These are phyloP conservation scores for Scaptomyza tumidula DNA, from an alignment of 2,888 invertebrate species.

Conservation along the genomic window DNA sequence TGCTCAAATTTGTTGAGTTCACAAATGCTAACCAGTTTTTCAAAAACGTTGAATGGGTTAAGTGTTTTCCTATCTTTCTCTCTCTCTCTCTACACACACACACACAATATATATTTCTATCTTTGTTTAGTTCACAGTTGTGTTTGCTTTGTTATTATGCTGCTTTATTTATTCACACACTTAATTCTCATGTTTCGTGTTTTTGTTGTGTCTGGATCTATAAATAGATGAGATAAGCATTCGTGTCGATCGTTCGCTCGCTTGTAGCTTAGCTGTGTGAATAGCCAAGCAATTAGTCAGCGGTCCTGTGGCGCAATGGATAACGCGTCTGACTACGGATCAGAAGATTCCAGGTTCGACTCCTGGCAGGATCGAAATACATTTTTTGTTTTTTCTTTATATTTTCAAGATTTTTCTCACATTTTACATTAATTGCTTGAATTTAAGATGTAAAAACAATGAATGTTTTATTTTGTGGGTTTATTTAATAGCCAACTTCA, in stretches of 20 bases:
- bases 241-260: conserved; percentile 27
- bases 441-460: too few relatives aligned
- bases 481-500: neutral
- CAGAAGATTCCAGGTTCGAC: conserved; percentile 85
- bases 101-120: neutral
- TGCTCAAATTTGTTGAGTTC: conserved; percentile 16
- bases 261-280: conserved; percentile 3
- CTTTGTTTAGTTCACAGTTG: neutral
- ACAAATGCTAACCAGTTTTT: conserved; percentile 49
- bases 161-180: conserved; percentile 45
- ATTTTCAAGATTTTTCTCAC: neutral
- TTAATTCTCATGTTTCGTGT: conserved; percentile 41
- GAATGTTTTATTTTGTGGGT: too few relatives aligned
- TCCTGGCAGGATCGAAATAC: conserved; percentile 81
- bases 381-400: conserved; percentile 17
- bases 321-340: conserved; percentile 84
- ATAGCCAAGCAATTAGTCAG: fast-evolving
- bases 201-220: conserved; percentile 38
- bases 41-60: conserved; percentile 15
- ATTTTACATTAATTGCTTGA: conserved; percentile 10
- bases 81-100: neutral
- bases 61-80: conserved; percentile 10
- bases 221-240: conserved; percentile 47
- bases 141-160: conserved; percentile 9
- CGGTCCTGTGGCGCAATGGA: conserved; percentile 84